These are phyloP conservation scores for Tinea semifulvella DNA, from an alignment of 2,888 invertebrate species.

Conservation along the genomic window DNA sequence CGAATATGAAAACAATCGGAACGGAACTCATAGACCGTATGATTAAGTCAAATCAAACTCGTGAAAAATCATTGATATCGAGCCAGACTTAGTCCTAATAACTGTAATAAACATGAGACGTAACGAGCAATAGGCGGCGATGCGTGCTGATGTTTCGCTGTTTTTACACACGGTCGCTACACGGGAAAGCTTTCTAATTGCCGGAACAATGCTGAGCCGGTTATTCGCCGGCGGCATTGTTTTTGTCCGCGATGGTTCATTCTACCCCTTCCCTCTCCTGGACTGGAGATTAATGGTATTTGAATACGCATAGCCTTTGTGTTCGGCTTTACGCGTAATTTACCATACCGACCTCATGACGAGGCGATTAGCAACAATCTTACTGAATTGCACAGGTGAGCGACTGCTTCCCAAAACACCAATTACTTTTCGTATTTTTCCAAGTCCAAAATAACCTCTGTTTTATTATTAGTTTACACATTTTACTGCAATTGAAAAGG, in stretches of 20 bases:
- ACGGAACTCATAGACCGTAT: conserved; percentile 3
- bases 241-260: conserved; percentile 65
- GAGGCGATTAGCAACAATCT: conserved; percentile 33
- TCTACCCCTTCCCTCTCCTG: conserved; percentile 58
- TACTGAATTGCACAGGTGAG: conserved; percentile 12
- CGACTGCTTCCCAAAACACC: conserved; percentile 7
- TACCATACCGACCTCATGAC: conserved; percentile 57
- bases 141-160: conserved; percentile 66
- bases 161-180: conserved; percentile 66
- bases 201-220: conserved; percentile 67
- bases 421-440: no score
- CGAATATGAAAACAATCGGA: neutral
- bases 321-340: conserved; percentile 65
- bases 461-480: no score
- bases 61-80: conserved; percentile 49
- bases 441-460: no score
- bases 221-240: conserved; percentile 66
- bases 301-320: conserved; percentile 67
- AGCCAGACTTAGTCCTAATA: conserved; percentile 61
- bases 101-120: conserved; percentile 65
- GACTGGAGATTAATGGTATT: conserved; percentile 65
- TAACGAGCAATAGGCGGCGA: conserved; percentile 66
- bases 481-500: no score
- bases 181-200: conserved; percentile 69
- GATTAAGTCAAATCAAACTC: conserved; percentile 44